Evolutionary conservation across 2,113 vertebrate genomes (phyloP).

Genomic region (Microtus montanus): DNA sequence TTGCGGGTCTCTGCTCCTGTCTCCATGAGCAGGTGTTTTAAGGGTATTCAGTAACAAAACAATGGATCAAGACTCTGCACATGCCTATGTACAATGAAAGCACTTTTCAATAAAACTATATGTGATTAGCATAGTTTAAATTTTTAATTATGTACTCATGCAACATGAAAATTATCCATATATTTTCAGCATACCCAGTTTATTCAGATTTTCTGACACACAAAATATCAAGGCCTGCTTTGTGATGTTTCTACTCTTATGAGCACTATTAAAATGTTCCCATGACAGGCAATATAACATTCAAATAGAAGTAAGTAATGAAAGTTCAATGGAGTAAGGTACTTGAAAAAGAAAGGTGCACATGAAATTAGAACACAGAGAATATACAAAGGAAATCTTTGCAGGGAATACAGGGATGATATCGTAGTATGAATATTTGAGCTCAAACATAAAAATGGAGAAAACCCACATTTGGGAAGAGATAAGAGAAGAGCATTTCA

Average conservation of each 20-base stretch:
- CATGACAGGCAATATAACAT: neutral
- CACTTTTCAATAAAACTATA: neutral
- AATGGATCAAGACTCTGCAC: neutral
- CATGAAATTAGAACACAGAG: neutral
- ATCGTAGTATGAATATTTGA: neutral
- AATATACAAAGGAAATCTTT: neutral
- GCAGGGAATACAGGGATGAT: neutral
- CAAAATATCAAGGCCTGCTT: neutral
- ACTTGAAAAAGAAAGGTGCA: neutral
- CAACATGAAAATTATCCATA: neutral
- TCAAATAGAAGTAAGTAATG: neutral
- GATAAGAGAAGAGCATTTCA: neutral
- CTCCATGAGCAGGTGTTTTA: neutral
- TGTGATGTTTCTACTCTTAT: neutral
- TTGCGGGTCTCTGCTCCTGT: no score
- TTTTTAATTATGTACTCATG: neutral
- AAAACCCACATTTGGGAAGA: neutral
- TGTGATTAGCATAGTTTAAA: neutral
- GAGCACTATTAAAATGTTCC: neutral
- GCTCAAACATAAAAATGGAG: neutral
- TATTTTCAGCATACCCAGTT: neutral
- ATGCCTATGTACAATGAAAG: neutral
- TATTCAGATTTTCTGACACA: neutral
- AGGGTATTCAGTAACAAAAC: neutral
- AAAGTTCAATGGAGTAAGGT: no score